A percentile compares a stretch with the other conserved stretches of the same genome.
Conservation (phyloP, 1,140 invertebrate genomes). For the Coptotermes formosanus region DNA sequence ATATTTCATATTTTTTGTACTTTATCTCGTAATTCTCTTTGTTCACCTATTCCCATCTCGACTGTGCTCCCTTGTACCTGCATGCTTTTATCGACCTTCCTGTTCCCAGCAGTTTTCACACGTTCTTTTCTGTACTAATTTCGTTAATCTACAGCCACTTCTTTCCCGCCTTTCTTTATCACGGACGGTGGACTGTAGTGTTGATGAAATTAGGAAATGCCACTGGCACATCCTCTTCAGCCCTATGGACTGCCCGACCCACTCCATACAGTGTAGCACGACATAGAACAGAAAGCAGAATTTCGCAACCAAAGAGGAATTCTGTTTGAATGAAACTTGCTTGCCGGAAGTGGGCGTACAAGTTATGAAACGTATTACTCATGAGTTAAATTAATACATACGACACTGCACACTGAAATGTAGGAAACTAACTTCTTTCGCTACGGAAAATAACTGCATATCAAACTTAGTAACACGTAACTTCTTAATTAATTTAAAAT, state of each 20-base stretch:
- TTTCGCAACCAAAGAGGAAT: background rate
- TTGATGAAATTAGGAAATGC: conserved; percentile 6
- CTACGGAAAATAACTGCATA: no score
- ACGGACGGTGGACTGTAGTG: background rate
- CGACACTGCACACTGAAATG: no score
- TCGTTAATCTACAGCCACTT: background rate
- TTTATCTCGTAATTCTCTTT: background rate
- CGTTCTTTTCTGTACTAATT: conserved; percentile 4
- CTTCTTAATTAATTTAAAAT: no score
- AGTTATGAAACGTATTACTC: no score
- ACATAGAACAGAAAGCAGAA: background rate
- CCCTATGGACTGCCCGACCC: background rate
- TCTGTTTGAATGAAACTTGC: background rate
- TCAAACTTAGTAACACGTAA: no score
- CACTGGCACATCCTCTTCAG: background rate
- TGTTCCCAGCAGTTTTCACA: background rate
- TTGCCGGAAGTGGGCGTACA: no score
- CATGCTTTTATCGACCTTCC: background rate
- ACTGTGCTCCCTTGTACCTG: background rate
- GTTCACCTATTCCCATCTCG: background rate
- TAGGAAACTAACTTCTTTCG: no score
- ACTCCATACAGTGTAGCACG: background rate
- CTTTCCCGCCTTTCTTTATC: background rate
- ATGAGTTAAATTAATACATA: no score
- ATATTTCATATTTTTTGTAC: background rate